Evolutionary conservation across 2,113 vertebrate genomes (phyloP), one percentile per base, ranked within the genome.

Genomic region (Piaya cayana): DNA sequence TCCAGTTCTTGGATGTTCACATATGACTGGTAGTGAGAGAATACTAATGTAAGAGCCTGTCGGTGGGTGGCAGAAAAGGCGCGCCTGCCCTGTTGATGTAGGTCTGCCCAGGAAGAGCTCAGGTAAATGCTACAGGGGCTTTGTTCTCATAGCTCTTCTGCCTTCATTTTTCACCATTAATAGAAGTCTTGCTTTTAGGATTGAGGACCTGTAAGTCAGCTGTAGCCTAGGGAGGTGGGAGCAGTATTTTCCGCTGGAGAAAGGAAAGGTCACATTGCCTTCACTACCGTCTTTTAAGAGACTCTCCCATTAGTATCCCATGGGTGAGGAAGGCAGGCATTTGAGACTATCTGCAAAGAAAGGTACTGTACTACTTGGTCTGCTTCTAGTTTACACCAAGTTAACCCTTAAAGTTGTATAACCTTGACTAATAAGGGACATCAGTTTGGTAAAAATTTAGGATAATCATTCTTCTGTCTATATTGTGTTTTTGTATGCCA

Each of bases 251-350:
- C 39, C 52, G 43, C n/a, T 34, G 19, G 20, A 82, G 43, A 60
- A 86, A 64, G 37, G 20, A 30, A 53, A 74, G 50, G 23, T 52
- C 49, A n/a, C 4, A 0, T 15, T 43, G 50, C 10, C 15, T 77
- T 72, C 22, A 60, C 3, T 9, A 12, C 8, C 1, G 2, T 12
- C 39, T 74, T 17, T 23, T 42, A 25, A 64, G 30, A 64, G 27
- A 42, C 11, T 3, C 4, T 70, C 18, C 50, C 14, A 30, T 22
- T 21, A 2, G 1, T 63, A 43, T 21, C 12, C 37, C 3, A 1
- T 32, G 20, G 32, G 22, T 52, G 34, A 82, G 52, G 50, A 60
- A 26, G 32, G 45, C 50, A 67, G 36, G 22, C 8, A 30, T 19
- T 25, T 84, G 65, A 37, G 25, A 55, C 42, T 70, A 1, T 0